Evolutionary conservation across 2,113 vertebrate species (phyloP).

Genomic region (Corythornis cristatus): DNA sequence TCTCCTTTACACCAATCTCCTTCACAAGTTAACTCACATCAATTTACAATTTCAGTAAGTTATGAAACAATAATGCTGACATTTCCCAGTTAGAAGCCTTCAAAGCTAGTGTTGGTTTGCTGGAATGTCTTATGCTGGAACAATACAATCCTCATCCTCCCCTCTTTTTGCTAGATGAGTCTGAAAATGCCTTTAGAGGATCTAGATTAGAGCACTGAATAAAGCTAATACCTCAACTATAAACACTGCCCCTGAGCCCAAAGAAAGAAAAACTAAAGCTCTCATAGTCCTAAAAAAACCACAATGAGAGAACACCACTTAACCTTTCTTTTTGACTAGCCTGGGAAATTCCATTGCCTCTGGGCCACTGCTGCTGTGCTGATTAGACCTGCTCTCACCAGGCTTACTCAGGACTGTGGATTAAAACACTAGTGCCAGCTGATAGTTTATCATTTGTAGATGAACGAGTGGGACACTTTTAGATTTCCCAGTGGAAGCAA

Average conservation of each 20-base stretch:
- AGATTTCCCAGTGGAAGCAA: conserved; percentile 38
- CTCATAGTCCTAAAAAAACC: conserved; percentile 11
- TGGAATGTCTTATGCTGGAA: not conserved
- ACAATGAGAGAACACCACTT: conserved; percentile 18
- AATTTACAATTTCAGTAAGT: not conserved
- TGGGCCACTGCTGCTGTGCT: not conserved
- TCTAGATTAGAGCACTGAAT: not conserved
- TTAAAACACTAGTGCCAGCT: conserved; percentile 30
- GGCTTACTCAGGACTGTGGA: not conserved
- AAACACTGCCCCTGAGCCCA: not conserved
- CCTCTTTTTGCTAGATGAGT: not conserved
- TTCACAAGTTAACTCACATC: not conserved
- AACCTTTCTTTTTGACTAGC: conserved; percentile 24
- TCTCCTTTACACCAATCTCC: not conserved
- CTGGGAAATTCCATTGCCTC: conserved; percentile 21
- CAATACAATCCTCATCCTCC: not conserved
- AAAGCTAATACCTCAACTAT: not conserved
- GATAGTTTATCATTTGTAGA: conserved; percentile 36
- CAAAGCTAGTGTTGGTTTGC: not conserved
- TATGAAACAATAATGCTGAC: not conserved
- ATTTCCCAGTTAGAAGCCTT: not conserved
- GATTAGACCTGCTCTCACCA: conserved; percentile 7
- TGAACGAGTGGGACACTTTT: conserved; percentile 17
- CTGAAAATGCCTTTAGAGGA: not conserved
- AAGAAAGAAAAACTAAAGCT: not conserved